These are phyloP conservation scores for Bagarius yarrelli DNA, from an alignment of 2,113 vertebrate genomes.

Conservation along the genomic window DNA sequence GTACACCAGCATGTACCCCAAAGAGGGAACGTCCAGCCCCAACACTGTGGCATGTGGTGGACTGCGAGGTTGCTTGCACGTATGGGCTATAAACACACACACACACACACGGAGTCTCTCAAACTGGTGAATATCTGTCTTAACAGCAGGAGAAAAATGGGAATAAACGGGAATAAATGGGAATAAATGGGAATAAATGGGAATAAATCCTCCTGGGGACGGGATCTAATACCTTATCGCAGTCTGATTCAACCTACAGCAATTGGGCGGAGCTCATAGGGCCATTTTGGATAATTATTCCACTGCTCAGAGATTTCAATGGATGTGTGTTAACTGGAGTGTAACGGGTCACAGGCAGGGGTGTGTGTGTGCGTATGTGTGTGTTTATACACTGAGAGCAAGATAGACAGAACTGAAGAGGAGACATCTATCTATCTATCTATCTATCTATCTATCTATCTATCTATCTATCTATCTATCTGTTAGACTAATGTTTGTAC, in stretches of 20 bases:
- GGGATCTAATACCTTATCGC: too few species aligned
- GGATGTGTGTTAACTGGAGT: neutral
- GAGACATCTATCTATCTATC: too few species aligned
- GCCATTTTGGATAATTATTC: neutral
- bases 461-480: too few species aligned
- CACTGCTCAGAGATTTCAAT: neutral
- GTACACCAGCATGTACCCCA: conserved; percentile 94
- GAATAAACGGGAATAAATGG: too few species aligned
- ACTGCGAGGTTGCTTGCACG: conserved; percentile 92
- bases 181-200: too few species aligned
- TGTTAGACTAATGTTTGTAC: too few species aligned
- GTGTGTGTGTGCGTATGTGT: neutral
- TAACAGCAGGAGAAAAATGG: neutral
- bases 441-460: too few species aligned
- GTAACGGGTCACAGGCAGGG: neutral
- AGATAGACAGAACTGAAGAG: too few species aligned
- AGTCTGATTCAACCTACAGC: neutral
- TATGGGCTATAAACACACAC: conserved; percentile 79
- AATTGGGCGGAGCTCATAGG: neutral
- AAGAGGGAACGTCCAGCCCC: conserved; percentile 91
- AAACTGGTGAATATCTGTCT: conserved; percentile 19
- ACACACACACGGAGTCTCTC: conserved; percentile 34
- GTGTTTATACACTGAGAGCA: too few species aligned
- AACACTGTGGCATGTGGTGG: conserved; percentile 85
- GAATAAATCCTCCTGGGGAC: too few species aligned